Evolutionary conservation across 2,888 invertebrate genomes (phyloP).

Genomic region (Tryphoninae sp.): DNA sequence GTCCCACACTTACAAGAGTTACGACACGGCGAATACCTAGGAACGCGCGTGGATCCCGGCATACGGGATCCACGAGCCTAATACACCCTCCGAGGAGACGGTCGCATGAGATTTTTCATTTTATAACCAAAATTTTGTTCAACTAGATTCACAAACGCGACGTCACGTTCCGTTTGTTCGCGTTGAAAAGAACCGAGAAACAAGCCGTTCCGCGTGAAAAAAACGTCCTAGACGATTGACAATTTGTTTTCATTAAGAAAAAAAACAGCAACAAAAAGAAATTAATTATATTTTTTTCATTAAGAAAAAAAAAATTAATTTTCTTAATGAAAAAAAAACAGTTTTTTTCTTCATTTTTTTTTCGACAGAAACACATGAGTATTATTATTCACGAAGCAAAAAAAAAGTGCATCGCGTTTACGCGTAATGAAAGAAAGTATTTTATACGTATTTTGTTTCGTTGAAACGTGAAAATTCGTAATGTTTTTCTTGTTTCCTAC

Average conservation of each 20-base stretch:
- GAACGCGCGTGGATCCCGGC: conserved; percentile 78
- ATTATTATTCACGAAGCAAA: background rate
- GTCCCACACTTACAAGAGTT: conserved; percentile 88
- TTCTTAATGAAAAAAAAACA: background rate
- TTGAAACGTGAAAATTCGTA: background rate
- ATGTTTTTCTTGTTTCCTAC: background rate
- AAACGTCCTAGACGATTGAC: background rate
- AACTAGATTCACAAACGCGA: background rate
- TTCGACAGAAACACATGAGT: too few species aligned
- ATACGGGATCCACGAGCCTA: conserved; percentile 73
- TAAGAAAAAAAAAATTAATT: background rate
- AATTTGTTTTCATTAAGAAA: background rate
- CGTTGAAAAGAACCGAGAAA: background rate
- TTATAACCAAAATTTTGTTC: conserved; percentile 2
- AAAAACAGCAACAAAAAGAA: background rate
- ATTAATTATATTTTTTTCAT: conserved; percentile 7
- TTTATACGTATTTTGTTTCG: conserved; percentile 1
- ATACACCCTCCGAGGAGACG: conserved; percentile 64
- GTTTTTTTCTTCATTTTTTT: background rate
- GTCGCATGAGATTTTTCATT: conserved; percentile 53
- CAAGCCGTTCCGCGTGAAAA: background rate
- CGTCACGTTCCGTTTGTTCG: too few species aligned
- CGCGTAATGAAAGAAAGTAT: too few species aligned
- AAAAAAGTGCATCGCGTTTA: background rate
- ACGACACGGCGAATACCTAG: conserved; percentile 83